A percentile compares a stretch with the other conserved stretches of the same genome.
Evolutionary conservation across 2,888 invertebrate genomes (phyloP).

Genomic region (Drosophila yooni): DNA sequence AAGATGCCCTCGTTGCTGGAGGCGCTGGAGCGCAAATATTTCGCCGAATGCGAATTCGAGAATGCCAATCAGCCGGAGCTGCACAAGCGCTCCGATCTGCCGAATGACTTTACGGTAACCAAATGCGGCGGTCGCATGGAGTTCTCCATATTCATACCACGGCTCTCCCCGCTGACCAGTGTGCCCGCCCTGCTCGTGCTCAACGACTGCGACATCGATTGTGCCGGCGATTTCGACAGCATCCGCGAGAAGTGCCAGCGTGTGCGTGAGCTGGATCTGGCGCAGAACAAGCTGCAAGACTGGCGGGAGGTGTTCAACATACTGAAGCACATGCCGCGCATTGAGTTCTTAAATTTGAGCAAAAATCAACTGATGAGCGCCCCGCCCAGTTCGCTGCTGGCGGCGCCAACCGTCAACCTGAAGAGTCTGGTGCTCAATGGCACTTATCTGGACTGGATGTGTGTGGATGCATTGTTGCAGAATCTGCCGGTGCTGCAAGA

Average conservation of each 20-base stretch:
- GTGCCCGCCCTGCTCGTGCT: slow-evolving; percentile 94
- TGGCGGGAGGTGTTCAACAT: slow-evolving; percentile 97
- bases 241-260: slow-evolving; percentile 93
- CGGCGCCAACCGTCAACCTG: slow-evolving; percentile 86
- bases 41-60: slow-evolving; percentile 85
- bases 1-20: slow-evolving; percentile 94
- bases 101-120: slow-evolving; percentile 73
- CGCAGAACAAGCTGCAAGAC: slow-evolving; percentile 94
- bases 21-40: slow-evolving; percentile 94
- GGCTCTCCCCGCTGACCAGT: slow-evolving; percentile 90
- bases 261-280: slow-evolving; percentile 97
- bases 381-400: slow-evolving; percentile 86
- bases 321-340: slow-evolving; percentile 93
- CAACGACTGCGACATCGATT: slow-evolving; percentile 95
- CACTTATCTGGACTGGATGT: slow-evolving; percentile 94
- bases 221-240: slow-evolving; percentile 93
- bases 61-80: slow-evolving; percentile 87
- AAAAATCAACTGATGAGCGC: slow-evolving; percentile 91
- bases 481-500: slow-evolving; percentile 93
- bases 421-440: slow-evolving; percentile 94
- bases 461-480: slow-evolving; percentile 91
- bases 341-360: slow-evolving; percentile 96
- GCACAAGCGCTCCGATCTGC: slow-evolving; percentile 71
- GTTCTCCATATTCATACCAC: slow-evolving; percentile 94
- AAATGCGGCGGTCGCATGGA: slow-evolving; percentile 83